Evolutionary conservation across 1,140 invertebrate genomes (phyloP).

Genomic region (Yoshiicerus persimilis): DNA sequence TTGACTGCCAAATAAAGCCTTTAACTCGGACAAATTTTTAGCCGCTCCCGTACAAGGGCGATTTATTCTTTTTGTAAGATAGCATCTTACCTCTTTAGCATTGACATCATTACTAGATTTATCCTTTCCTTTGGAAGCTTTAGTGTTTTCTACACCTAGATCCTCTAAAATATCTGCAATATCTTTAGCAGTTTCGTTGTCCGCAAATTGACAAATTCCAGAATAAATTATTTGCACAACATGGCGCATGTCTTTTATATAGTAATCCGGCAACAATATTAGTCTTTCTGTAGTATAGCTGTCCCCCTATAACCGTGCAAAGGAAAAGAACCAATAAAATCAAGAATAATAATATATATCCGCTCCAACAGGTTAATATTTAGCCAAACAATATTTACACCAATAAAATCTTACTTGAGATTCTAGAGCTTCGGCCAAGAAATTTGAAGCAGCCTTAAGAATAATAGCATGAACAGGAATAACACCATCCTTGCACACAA

Average conservation of each 20-base stretch:
- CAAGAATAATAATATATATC: no score
- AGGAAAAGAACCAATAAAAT: not conserved
- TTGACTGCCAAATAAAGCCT: not conserved
- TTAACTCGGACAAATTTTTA: not conserved
- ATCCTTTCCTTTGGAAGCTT: not conserved
- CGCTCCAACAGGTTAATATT: no score
- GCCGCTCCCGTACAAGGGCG: not conserved
- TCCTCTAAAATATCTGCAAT: not conserved
- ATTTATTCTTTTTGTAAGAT: not conserved
- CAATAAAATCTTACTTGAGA: not conserved
- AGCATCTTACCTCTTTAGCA: not conserved
- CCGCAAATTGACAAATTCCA: not conserved
- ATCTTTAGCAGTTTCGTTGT: not conserved
- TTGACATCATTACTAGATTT: not conserved
- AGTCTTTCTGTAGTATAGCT: not conserved
- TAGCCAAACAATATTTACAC: not conserved
- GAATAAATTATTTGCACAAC: not conserved
- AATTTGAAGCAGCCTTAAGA: not conserved
- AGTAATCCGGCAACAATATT: not conserved
- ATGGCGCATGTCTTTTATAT: not conserved
- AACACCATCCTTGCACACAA: slow-evolving; percentile 30
- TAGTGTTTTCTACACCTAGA: not conserved
- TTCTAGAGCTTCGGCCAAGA: not conserved
- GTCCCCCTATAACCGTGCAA: not conserved
- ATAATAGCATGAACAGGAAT: slow-evolving; percentile 20